A percentile compares a stretch with the other conserved stretches of the same genome.
Evolutionary conservation across 2,888 invertebrate genomes (phyloP).

Genomic region (Chrysotoxum bicinctum): DNA sequence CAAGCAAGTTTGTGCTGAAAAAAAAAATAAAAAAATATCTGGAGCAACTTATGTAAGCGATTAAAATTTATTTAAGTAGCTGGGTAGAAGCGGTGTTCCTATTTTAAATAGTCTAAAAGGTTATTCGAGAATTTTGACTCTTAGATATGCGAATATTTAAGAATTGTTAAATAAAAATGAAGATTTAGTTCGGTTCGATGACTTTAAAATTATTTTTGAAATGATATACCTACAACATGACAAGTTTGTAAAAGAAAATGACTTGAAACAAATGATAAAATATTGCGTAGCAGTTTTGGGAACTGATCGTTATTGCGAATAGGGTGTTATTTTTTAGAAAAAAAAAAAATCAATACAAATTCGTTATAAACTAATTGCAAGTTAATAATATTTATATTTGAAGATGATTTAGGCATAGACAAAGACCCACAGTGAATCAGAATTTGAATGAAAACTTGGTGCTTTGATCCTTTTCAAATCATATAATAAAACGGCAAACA

Average conservation of each 20-base stretch:
- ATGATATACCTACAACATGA: background rate
- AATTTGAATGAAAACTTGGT: too few species aligned
- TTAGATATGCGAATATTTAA: background rate
- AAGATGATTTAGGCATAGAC: too few species aligned
- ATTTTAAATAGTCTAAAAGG: background rate
- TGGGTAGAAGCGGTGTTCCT: background rate
- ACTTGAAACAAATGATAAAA: background rate
- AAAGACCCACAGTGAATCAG: too few species aligned
- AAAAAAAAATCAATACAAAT: too few species aligned
- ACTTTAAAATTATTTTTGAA: background rate
- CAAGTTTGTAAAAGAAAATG: background rate
- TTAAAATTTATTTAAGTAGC: background rate
- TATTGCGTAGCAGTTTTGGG: too few species aligned
- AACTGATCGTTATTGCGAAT: too few species aligned
- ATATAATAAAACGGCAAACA: too few species aligned
- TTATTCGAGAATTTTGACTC: background rate
- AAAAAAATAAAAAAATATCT: background rate
- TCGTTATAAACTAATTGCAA: too few species aligned
- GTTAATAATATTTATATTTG: too few species aligned
- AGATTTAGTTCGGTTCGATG: background rate
- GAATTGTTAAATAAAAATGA: background rate
- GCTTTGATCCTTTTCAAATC: too few species aligned
- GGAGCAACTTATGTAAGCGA: conserved; percentile 26
- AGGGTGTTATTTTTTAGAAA: too few species aligned
- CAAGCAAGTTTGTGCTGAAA: background rate